Evolutionary conservation across 1,140 invertebrate species (phyloP).

Genomic region (Drosophila murphyi): DNA sequence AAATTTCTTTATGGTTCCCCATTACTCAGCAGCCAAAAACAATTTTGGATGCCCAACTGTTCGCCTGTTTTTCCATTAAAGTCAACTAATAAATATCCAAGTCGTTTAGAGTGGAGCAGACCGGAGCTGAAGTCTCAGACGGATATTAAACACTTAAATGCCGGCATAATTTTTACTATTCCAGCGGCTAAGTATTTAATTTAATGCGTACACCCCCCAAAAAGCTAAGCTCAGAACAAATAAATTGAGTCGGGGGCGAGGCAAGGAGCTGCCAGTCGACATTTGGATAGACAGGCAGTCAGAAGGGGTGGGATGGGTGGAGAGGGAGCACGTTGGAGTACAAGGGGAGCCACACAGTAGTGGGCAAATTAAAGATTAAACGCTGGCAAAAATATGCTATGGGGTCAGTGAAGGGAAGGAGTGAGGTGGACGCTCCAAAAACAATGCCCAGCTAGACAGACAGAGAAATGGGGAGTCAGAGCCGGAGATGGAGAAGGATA

Average conservation of each 20-base stretch:
- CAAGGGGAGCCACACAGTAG: slow-evolving; percentile 32
- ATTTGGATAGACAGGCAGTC: slow-evolving; percentile 69
- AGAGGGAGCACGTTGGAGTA: neutral
- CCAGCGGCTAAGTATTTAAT: slow-evolving; percentile 73
- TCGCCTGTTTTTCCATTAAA: slow-evolving; percentile 66
- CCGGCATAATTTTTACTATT: slow-evolving; percentile 73
- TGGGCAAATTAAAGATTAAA: slow-evolving; percentile 80
- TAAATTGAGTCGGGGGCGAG: slow-evolving; percentile 56
- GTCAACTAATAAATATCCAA: slow-evolving; percentile 71
- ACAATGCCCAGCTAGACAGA: slow-evolving; percentile 69
- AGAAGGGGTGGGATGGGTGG: neutral
- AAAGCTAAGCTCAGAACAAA: slow-evolving; percentile 72
- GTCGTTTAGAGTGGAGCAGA: neutral
- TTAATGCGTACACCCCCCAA: slow-evolving; percentile 59
- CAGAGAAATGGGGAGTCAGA: slow-evolving; percentile 28
- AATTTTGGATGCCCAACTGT: slow-evolving; percentile 54
- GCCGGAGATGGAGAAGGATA: neutral
- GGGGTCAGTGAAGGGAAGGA: slow-evolving; percentile 44
- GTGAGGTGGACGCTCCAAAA: slow-evolving; percentile 29
- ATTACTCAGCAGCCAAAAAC: slow-evolving; percentile 37
- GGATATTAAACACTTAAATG: slow-evolving; percentile 81
- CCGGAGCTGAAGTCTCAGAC: slow-evolving; percentile 48
- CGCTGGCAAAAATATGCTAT: slow-evolving; percentile 72
- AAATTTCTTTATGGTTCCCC: slow-evolving; percentile 48
- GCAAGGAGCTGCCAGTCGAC: slow-evolving; percentile 32